Conservation (phyloP, 2,797 vertebrate genomes). For the Chaetophractus vellerosus region DNA sequence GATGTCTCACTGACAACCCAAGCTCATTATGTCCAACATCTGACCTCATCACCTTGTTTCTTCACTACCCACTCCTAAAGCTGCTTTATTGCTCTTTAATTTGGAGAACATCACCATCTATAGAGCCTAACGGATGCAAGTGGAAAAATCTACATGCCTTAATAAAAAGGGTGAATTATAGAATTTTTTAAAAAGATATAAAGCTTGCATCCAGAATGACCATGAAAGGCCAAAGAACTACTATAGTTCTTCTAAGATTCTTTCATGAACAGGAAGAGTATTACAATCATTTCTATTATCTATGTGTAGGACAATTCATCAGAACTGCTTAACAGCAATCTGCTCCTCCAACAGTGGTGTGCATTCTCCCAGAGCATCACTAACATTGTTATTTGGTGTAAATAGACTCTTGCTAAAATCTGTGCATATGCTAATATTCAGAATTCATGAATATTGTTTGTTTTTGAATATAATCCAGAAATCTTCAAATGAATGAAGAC, state of each 20-base stretch:
- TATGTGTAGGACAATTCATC: background rate
- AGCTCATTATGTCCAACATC: background rate
- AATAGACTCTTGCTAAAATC: conserved; percentile 54
- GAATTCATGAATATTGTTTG: conserved; percentile 68
- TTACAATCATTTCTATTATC: background rate
- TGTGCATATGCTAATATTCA: conserved; percentile 21
- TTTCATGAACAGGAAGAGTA: conserved; percentile 15
- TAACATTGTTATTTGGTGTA: background rate
- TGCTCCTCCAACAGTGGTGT: background rate
- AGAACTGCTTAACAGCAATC: background rate
- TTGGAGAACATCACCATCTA: background rate
- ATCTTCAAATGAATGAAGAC: conserved; percentile 27
- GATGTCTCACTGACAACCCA: background rate
- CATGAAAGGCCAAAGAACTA: background rate
- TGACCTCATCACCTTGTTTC: background rate
- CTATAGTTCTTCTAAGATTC: background rate
- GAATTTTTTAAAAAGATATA: background rate
- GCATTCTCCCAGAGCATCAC: background rate
- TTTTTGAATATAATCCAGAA: conserved; percentile 71
- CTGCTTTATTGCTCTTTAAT: background rate
- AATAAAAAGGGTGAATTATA: background rate
- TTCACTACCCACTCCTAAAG: background rate
- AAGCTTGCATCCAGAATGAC: background rate
- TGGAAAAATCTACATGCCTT: background rate
- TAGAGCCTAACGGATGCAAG: background rate